phyloP scores from a whole-genome alignment of 2,113 vertebrate genomes.

The Nematolebias whitei region DNA sequence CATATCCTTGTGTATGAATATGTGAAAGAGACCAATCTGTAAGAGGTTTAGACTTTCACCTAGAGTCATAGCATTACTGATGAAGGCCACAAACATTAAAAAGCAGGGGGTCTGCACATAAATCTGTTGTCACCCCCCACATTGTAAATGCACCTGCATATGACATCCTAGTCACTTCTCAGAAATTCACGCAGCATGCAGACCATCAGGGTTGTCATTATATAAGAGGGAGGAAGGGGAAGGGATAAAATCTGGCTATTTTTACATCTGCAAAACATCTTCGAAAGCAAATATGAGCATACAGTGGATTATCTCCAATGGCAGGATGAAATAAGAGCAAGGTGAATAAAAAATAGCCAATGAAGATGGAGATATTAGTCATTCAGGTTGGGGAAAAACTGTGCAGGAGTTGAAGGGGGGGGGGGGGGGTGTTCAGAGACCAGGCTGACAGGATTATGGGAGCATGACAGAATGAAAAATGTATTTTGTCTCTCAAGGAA shows the following conservation, averaged over 20 bases:
- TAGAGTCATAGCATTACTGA: slow-evolving; percentile 13
- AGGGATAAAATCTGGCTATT: slow-evolving; percentile 38
- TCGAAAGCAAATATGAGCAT: slow-evolving; percentile 21
- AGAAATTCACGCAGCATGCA: slow-evolving; percentile 24
- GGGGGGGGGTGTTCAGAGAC: neutral
- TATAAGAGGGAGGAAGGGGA: slow-evolving; percentile 31
- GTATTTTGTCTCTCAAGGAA: neutral
- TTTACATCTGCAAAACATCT: slow-evolving; percentile 47
- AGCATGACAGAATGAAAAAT: slow-evolving; percentile 14
- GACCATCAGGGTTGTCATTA: slow-evolving; percentile 51
- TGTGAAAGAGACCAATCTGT: no score
- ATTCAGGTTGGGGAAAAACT: slow-evolving; percentile 11
- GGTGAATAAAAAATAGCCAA: slow-evolving; percentile 20
- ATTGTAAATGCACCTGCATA: slow-evolving; percentile 1
- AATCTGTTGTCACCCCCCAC: neutral
- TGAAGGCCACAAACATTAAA: neutral
- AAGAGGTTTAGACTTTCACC: slow-evolving; percentile 15
- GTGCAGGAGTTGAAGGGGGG: slow-evolving; percentile 7
- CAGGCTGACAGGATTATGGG: slow-evolving; percentile 8
- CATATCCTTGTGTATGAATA: no score
- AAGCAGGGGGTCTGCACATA: neutral
- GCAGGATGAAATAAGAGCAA: neutral
- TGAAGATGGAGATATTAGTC: slow-evolving; percentile 25
- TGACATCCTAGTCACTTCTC: slow-evolving; percentile 25
- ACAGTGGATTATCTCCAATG: slow-evolving; percentile 13